Percentiles rank a stretch among this genome's conserved stretches.
These are phyloP conservation scores for Physella acuta DNA, from an alignment of 1,140 invertebrate species.

Conservation along the genomic window DNA sequence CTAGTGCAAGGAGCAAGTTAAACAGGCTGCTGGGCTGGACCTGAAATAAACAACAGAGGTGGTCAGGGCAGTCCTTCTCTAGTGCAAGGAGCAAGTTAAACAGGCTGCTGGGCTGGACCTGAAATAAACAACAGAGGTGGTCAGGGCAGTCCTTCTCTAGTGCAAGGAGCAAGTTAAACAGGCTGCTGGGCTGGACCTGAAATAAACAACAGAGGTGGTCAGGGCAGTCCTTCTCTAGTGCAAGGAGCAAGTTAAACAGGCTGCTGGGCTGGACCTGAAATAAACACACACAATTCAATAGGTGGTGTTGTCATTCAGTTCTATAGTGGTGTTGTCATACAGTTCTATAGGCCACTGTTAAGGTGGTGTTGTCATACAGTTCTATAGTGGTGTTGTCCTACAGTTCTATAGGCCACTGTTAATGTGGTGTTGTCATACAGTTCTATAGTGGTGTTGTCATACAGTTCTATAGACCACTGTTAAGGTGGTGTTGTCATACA, in stretches of 20 bases:
- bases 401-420: too few relatives aligned
- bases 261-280: slow-evolving; percentile 82
- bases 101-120: slow-evolving; percentile 87
- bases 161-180: slow-evolving; percentile 88
- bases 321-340: too few relatives aligned
- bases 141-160: slow-evolving; percentile 91
- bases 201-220: slow-evolving; percentile 90
- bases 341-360: too few relatives aligned
- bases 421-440: too few relatives aligned
- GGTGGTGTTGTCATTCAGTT: too few relatives aligned
- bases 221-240: slow-evolving; percentile 86
- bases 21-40: slow-evolving; percentile 90
- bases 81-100: slow-evolving; percentile 87
- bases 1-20: slow-evolving; percentile 82
- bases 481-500: too few relatives aligned
- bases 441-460: too few relatives aligned
- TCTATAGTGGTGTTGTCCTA: too few relatives aligned
- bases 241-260: slow-evolving; percentile 86
- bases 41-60: slow-evolving; percentile 78
- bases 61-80: slow-evolving; percentile 90
- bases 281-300: too few relatives aligned
- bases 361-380: too few relatives aligned
- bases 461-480: too few relatives aligned
- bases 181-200: slow-evolving; percentile 82
- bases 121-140: slow-evolving; percentile 76